A percentile compares a stretch with the other conserved stretches of the same genome.
Conservation (phyloP, 2,113 vertebrate genomes). For the Engraulis encrasicolus region DNA sequence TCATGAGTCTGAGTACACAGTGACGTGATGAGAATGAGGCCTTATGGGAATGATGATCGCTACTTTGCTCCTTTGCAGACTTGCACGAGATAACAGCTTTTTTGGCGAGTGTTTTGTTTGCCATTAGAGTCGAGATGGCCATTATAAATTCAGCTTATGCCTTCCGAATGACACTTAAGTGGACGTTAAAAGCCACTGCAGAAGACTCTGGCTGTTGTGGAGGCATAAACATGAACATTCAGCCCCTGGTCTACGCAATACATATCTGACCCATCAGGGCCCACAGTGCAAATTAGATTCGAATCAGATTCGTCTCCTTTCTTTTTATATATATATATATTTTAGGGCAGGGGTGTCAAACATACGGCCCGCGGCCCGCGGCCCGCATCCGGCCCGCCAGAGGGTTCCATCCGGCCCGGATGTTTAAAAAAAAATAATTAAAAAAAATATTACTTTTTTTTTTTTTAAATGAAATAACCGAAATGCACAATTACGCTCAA, state of each 20-base stretch:
- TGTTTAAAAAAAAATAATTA: too few species aligned
- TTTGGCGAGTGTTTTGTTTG: conserved; percentile 10
- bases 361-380: too few species aligned
- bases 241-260: not conserved
- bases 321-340: too few species aligned
- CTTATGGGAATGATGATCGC: conserved; percentile 30
- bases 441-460: too few species aligned
- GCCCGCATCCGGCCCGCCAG: too few species aligned
- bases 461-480: too few species aligned
- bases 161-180: conserved; percentile 21
- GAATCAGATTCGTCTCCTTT: too few species aligned
- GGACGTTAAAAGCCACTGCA: conserved; percentile 10
- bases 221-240: conserved; percentile 1
- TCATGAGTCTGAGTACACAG: conserved; percentile 17
- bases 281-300: not conserved
- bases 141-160: conserved; percentile 25
- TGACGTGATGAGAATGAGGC: not conserved
- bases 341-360: too few species aligned
- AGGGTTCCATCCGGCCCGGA: too few species aligned
- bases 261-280: conserved; percentile 15
- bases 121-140: conserved; percentile 7
- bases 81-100: conserved; percentile 15
- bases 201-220: not conserved
- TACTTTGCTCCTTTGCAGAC: conserved; percentile 15
- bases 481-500: too few species aligned